These are phyloP conservation scores for Aselliscus stoliczkanus DNA, from an alignment of 2,797 vertebrate species.

Conservation along the genomic window DNA sequence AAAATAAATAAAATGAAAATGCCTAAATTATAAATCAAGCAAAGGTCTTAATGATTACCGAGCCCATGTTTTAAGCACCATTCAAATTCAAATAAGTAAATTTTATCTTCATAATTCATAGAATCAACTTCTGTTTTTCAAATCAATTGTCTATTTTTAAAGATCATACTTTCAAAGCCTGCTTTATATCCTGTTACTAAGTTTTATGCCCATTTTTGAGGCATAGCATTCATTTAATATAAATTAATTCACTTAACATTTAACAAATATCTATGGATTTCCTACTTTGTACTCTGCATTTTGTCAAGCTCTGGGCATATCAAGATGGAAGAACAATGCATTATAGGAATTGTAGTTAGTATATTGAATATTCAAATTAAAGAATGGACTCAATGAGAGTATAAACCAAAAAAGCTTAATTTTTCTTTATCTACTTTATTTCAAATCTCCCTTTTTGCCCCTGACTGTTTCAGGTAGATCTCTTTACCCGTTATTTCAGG, in stretches of 20 bases:
- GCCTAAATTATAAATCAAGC: background rate
- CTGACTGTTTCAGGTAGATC: background rate
- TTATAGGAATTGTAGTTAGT: background rate
- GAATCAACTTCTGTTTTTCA: background rate
- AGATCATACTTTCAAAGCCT: background rate
- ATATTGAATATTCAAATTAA: background rate
- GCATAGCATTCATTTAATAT: background rate
- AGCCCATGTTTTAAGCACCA: background rate
- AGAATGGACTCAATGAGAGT: background rate
- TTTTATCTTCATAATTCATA: background rate
- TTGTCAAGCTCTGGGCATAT: background rate
- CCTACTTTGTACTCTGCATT: background rate
- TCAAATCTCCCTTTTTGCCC: background rate
- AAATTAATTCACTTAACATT: background rate
- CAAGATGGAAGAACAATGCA: background rate
- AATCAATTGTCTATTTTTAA: background rate
- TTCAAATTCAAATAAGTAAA: background rate
- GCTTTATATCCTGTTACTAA: background rate
- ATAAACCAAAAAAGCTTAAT: background rate
- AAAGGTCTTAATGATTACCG: background rate
- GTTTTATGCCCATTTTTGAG: background rate
- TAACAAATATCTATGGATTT: background rate
- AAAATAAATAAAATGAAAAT: background rate
- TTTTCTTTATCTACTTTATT: background rate
- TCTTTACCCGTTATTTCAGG: background rate